Conservation (phyloP, 2,113 vertebrate genomes). For the Chaetodon trifascialis region DNA sequence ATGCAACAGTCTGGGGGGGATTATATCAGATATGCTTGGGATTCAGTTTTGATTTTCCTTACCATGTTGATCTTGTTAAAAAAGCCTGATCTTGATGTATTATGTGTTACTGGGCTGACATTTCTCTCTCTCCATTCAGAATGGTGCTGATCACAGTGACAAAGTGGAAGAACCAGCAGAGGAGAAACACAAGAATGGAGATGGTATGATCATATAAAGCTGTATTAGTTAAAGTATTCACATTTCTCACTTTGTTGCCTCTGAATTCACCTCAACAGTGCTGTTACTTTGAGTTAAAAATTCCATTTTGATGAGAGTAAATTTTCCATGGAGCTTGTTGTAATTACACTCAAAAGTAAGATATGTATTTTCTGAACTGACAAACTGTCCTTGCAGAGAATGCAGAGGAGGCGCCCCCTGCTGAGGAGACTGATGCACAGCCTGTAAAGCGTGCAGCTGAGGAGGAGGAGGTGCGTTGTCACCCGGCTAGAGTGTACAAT, state of each 20-base stretch:
- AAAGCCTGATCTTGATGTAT: not conserved
- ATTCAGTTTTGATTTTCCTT: not conserved
- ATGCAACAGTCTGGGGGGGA: constrained; percentile 27
- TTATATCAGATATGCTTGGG: constrained; percentile 35
- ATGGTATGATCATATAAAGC: constrained; percentile 52
- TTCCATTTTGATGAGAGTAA: not conserved
- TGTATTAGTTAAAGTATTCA: not conserved
- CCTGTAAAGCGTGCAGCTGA: constrained; percentile 87
- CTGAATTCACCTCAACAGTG: not conserved
- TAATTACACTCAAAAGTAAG: constrained; percentile 12
- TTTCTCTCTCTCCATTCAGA: constrained; percentile 61
- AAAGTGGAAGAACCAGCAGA: constrained; percentile 78
- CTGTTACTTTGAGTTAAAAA: not conserved
- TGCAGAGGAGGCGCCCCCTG: constrained; percentile 80
- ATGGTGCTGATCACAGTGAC: constrained; percentile 84
- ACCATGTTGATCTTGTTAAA: not conserved
- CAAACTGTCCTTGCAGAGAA: constrained; percentile 65
- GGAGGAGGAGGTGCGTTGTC: constrained; percentile 84
- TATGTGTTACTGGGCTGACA: constrained; percentile 9
- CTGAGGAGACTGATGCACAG: constrained; percentile 81
- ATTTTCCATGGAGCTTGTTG: not conserved
- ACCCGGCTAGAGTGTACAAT: not conserved
- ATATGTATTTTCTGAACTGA: constrained; percentile 37
- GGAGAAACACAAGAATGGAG: constrained; percentile 81
- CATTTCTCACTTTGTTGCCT: not conserved